Conservation (phyloP, 2,113 vertebrate species). For the Tyrannus savana region DNA sequence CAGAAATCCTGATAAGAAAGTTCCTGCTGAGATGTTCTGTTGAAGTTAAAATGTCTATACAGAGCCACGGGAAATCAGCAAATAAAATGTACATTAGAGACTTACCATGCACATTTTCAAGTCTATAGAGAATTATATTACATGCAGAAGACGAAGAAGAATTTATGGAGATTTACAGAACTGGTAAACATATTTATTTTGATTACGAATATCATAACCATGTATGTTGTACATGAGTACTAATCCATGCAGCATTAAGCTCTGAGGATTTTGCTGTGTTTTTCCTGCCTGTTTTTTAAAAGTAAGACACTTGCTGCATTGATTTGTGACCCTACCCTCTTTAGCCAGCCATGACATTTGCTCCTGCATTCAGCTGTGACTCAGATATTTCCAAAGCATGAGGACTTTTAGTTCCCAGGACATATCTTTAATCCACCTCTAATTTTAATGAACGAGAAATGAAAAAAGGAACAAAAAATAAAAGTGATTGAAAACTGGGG, state of each 20-base stretch:
- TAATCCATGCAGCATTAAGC: background rate
- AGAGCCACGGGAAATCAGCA: conserved; percentile 46
- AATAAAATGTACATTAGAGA: conserved; percentile 34
- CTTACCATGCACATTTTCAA: background rate
- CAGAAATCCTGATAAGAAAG: conserved; percentile 59
- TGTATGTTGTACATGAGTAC: background rate
- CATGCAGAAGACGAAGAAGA: background rate
- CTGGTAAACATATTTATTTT: conserved; percentile 37
- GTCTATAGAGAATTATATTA: conserved; percentile 15
- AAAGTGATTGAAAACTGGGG: background rate
- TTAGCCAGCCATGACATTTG: background rate
- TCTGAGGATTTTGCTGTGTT: background rate
- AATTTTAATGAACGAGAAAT: conserved; percentile 9
- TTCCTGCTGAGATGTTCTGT: conserved; percentile 50
- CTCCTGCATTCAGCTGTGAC: background rate
- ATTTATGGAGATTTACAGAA: conserved; percentile 11
- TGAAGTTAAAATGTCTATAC: conserved; percentile 23
- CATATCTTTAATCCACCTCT: background rate
- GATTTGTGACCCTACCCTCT: background rate
- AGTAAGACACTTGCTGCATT: background rate
- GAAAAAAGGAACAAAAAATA: background rate
- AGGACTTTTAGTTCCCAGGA: background rate
- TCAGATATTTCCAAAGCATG: background rate
- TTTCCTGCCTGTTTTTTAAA: background rate
- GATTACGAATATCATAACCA: conserved; percentile 3